Base-by-base conservation (phyloP, 2,797 vertebrate species). In the Rhinella marina region DNA sequence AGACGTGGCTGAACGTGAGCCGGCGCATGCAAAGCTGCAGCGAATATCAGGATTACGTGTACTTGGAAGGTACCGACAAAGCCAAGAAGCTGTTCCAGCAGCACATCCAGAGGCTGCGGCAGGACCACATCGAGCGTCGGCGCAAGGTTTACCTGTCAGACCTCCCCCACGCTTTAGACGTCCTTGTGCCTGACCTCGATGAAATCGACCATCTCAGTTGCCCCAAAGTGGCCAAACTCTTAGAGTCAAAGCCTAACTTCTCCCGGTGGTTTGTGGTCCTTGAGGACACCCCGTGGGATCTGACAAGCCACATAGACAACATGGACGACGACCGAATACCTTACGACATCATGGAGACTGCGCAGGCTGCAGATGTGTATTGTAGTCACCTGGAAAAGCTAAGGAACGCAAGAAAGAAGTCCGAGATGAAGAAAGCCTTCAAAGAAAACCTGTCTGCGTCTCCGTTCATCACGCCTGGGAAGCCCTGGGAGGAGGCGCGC, bases 401-500 rank as follows among this genome's bases (percentile, higher is more conserved):
- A 87, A 94, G 97, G 72, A 95, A 95, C 0, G 98, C 98, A 84
- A 93, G 98, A 84, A 98, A 96, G 84, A 94, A 97, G 27, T 95
- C 95, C 0, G 98, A 98, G 90, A 97, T 99, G 96, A 92, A 96
- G 80, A 92, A 95, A 90, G 96, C 97, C 0, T 99, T 99, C 91
- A 98, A 98, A 79, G 97, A 97, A 54, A 98, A 95, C 91, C 92
- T 99, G 90, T 95, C 95, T 89, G 93, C 94, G 0, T 99, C 98
- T 0, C 97, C 95, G 2, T 99, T 99, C 91, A 95, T 99, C 90
- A 99, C 98, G 0, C 97, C 98, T 0, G 98, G 98, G 0, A 99
- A 98, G 86, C 98, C 98, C 0, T 99, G 98, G 98, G 98, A 99
- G 87, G 98, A 99, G 82, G 98, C 98, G 0, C 94, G 98, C 0